Evolutionary conservation across 2,797 vertebrate genomes (phyloP).

Genomic region (Cossypha dichroa): DNA sequence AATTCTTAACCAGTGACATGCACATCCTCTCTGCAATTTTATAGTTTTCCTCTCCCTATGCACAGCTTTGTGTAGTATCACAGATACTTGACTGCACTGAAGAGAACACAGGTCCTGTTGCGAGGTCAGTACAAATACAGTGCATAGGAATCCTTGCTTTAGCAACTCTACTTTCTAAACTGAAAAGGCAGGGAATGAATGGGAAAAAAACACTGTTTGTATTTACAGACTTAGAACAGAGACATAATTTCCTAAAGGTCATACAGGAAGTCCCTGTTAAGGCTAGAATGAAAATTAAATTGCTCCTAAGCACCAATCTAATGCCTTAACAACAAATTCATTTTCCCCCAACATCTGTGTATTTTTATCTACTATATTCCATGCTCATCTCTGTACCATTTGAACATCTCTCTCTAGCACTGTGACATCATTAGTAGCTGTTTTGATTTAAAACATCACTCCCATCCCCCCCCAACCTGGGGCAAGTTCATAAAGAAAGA

Average conservation of each 20-base stretch:
- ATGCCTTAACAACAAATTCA: background rate
- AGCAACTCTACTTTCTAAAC: background rate
- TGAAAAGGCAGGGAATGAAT: background rate
- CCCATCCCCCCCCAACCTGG: background rate
- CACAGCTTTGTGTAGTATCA: background rate
- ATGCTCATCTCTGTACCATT: background rate
- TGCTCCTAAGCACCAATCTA: background rate
- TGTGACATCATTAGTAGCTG: background rate
- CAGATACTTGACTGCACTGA: background rate
- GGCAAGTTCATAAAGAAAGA: background rate
- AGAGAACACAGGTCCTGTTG: background rate
- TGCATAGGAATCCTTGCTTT: background rate
- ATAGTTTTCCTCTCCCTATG: background rate
- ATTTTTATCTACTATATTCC: background rate
- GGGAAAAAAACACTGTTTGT: background rate
- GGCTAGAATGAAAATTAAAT: constrained; percentile 10
- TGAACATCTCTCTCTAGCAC: background rate
- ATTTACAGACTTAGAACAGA: background rate
- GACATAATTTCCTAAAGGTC: background rate
- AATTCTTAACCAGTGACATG: background rate
- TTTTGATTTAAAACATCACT: background rate
- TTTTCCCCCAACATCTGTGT: background rate
- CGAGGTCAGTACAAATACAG: background rate
- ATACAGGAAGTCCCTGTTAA: background rate
- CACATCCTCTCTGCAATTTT: background rate